Base-by-base conservation (phyloP, 2,888 invertebrate species). In the Flexamia atlantica region DNA sequence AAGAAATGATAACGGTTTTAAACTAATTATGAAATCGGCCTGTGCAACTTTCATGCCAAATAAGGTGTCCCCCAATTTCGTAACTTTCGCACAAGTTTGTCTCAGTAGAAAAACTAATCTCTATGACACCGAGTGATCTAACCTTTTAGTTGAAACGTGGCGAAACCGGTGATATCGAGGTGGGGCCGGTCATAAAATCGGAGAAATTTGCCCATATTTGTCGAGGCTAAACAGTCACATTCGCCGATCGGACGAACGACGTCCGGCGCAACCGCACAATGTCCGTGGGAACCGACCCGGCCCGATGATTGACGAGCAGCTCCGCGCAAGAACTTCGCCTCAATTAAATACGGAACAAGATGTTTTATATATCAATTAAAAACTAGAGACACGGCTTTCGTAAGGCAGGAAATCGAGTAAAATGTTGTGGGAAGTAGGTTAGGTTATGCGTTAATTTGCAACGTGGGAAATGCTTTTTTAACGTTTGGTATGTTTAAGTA, bases 141-240 rank as follows among this genome's bases (percentile, higher is more conserved):
- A 64, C 64, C 64, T 64, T 64, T 64, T 64, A 64, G 64, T 64
- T 53, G 17, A 64, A 64, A 64, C 64, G 64, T 64, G 17, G 64
- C 64, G 28, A 64, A 64, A 64, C 64, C 64, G 64, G 64, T 64
- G 9, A 64, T 64, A 64, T 64, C 64, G 64, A 64, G 64, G 64
- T 64, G 64, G 64, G 28, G 64, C 64, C 28, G 30, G 64, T 64
- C 25, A 64, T 64, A 64, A 64, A 64, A 64, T 64, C 64, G 64
- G 64, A 64, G 64, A 64, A 64, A 64, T 64, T 64, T 64, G 64
- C 64, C 64, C 64, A 64, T 64, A 64, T 64, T 64, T 64, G 64
- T 64, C 64, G 14, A 9, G 2, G 10, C 28, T 2, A 17, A 64
- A 28, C 28, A 14, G 64, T 64, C 64, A 14, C 30, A 64, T 64